These are phyloP conservation scores for Phylloscopus trochilus DNA, from an alignment of 2,113 vertebrate species.

Conservation along the genomic window DNA sequence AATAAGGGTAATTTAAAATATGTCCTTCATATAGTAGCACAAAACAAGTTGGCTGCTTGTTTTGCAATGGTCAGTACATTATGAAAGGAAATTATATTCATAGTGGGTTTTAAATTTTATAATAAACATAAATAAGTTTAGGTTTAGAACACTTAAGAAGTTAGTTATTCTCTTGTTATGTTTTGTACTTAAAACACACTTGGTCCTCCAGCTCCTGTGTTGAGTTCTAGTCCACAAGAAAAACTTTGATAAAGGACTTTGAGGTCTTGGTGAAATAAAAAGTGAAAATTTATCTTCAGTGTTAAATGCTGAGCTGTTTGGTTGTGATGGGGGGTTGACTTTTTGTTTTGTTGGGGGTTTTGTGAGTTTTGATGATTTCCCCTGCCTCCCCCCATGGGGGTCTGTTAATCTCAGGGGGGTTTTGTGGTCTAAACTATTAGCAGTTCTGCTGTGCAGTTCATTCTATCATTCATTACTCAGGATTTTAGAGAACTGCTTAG, in stretches of 20 bases:
- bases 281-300: not conserved
- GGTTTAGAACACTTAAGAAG: not conserved
- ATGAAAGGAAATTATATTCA: not conserved
- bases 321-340: no score
- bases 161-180: not conserved
- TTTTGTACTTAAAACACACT: not conserved
- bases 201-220: not conserved
- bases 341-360: not conserved
- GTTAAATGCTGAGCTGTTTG: not conserved
- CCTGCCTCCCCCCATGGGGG: fast-evolving
- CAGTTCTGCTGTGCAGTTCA: not conserved
- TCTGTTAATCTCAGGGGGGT: not conserved
- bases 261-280: not conserved
- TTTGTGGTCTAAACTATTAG: not conserved
- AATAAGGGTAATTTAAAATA: not conserved
- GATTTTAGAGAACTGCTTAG: not conserved
- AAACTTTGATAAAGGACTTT: not conserved
- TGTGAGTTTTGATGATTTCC: not conserved
- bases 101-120: not conserved
- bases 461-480: not conserved
- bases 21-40: not conserved
- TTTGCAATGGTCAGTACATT: not conserved
- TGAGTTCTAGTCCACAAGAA: not conserved
- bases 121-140: not conserved
- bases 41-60: not conserved